These are phyloP conservation scores for Tethya wilhelma DNA, from an alignment of 37 sponge, comb jelly and placozoan genomes.

Conservation along the genomic window DNA sequence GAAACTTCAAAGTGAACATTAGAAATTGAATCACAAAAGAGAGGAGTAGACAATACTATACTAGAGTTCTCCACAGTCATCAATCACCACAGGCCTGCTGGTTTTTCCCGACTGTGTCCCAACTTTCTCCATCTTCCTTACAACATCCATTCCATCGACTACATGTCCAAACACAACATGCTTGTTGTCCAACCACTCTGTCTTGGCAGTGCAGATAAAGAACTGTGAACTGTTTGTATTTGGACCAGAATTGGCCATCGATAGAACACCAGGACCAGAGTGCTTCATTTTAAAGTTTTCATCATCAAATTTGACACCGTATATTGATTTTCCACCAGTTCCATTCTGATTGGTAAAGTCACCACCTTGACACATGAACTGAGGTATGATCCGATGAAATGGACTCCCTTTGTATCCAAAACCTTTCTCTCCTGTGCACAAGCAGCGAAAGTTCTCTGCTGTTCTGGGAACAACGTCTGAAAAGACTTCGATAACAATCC, in stretches of 20 bases:
- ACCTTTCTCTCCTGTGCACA: constrained; percentile 97
- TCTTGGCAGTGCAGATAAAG: constrained; percentile 83
- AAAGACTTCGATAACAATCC: constrained; percentile 71
- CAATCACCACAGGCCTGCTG: constrained; percentile 80
- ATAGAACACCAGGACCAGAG: constrained; percentile 83
- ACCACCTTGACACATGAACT: constrained; percentile 97
- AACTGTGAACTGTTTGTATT: constrained; percentile 96
- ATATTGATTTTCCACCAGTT: constrained; percentile 98
- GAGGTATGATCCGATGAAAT: constrained; percentile 97
- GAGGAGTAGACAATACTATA: background rate
- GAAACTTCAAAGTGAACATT: too few species aligned
- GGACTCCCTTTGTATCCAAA: constrained; percentile 93
- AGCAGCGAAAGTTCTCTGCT: constrained; percentile 91
- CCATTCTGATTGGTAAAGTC: constrained; percentile 91
- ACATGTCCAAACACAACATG: constrained; percentile 99
- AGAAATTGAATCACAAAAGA: too few species aligned
- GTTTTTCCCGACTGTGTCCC: constrained; percentile 94
- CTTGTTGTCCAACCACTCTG: constrained; percentile 94
- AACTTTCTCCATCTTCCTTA: constrained; percentile 88
- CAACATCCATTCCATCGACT: constrained; percentile 84
- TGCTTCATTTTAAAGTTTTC: constrained; percentile 98
- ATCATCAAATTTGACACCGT: constrained; percentile 93
- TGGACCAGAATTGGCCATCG: constrained; percentile 96
- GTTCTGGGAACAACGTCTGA: constrained; percentile 97
- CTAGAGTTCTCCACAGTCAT: constrained; percentile 89